Evolutionary conservation across 2,797 vertebrate species (phyloP), one percentile per base, ranked within the genome.

Genomic region (Peromyscus attwateri): DNA sequence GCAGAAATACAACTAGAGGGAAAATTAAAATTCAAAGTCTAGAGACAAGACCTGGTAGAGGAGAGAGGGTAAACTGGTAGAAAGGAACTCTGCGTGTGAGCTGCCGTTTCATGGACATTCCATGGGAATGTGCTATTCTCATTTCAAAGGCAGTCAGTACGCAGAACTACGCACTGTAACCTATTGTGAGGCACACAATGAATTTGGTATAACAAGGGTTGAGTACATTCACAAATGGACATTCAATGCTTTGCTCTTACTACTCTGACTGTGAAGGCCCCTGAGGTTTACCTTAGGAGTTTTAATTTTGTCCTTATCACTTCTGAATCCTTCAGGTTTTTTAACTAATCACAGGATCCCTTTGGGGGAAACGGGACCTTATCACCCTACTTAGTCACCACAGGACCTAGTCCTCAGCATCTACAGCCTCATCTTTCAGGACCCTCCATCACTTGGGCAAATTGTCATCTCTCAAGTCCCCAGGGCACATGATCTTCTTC

Each of bases 241-340:
- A 71, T 84, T 87, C 13, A 66, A 31, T 82, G 83, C 21, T 88
- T 85, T 95, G 17, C 13, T 92, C 82, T 95, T 13, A 84, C 43
- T 82, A 27, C 49, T 73, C 29, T 76, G 16, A 89, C 17, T 79
- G 71, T 37, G 27, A 96, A 90, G 43, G 13, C 27, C 46, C 90
- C 0, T 64, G 31, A 83, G 12, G 77, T 96, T 94, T 66, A 82
- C 66, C 23, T 34, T 19, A 49, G 34, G n/a, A 89, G 43, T 88
- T 95, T 92, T 68, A 25, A 52, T 87, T 68, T 52, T 89, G 46
- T 16, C 89, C 34, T 91, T 88, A 49, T 80, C 87, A 92, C 85
- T 96, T 97, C 82, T 85, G 62, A 66, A 17, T 70, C 70, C 43
- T 93, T 93, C 23, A 85, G 68, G 16, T 64, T 94, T 25, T 43